Evolutionary conservation across 1,140 invertebrate genomes (phyloP), one percentile per base, ranked within the genome.

Genomic region (Drosophila kikkawai): DNA sequence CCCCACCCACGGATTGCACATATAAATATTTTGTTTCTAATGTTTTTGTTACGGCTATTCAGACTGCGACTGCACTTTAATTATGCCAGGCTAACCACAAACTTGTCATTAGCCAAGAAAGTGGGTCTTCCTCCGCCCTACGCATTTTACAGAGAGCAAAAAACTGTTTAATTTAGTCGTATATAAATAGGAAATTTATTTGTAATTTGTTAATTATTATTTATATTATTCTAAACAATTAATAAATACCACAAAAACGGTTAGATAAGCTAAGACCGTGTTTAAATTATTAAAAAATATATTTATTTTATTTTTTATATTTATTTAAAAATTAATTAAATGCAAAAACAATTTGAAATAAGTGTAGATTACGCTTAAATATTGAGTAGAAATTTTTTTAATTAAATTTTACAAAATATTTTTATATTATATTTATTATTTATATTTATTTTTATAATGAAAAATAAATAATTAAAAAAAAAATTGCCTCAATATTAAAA

Each of bases 61-160:
- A 68, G 67, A 69, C 70, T 73, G 44, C 44, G 42, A 73, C 66
- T 87, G 76, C 48, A 84, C 84, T 80, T 88, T 87, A 87, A 87
- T 87, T 87, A 87, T 80, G 80, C 45, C 41, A 42, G 42, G 44
- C 45, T 37, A 29, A 17, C 39, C 17, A 32, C 50, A 56, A n/a
- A 32, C 74, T 77, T 78, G 75, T 69, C 75, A 78, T 78, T 78
- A 78, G 74, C 44, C 64, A 70, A 36, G 64, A 59, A 77, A 77
- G 74, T 69, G 57, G 57, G 50, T 32, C 71, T 53, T 0, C n/a
- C 36, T 13, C 15, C 15, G 36, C 22, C 58, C 42, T 8, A 36
- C 8, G n/a, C 37, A 34, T 4, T n/a, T 7, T 66, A 44, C 65
- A 58, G 26, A 7, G 4, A 58, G 12, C 11, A 1, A 29, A 58